phyloP scores from a whole-genome alignment of 2,888 invertebrate genomes.

The Chloroclystis v-ata region DNA sequence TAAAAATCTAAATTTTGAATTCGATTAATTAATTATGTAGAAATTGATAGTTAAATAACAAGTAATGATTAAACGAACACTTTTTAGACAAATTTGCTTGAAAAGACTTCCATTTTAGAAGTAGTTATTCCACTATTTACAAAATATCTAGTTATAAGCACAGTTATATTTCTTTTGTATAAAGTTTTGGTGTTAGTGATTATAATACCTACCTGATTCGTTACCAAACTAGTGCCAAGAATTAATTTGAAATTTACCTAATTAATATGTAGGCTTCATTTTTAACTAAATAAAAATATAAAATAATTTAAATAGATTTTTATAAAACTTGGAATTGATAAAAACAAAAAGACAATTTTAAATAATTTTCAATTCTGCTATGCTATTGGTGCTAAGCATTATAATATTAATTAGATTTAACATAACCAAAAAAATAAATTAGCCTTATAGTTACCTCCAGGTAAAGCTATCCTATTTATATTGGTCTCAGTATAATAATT shows the following conservation, averaged over 20 bases:
- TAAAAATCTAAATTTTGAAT: too few species aligned
- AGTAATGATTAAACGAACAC: too few species aligned
- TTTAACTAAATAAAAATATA: neutral
- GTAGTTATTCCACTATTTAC: constrained; percentile 19
- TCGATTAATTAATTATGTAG: too few species aligned
- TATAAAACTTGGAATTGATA: constrained; percentile 23
- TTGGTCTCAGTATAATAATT: neutral
- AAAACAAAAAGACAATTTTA: constrained; percentile 31
- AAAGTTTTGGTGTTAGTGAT: constrained; percentile 22
- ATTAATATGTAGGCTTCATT: constrained; percentile 2
- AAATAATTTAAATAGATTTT: constrained; percentile 5
- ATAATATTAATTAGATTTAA: constrained; percentile 31
- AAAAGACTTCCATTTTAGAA: constrained; percentile 24
- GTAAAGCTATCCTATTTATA: constrained; percentile 25
- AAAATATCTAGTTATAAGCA: constrained; percentile 18
- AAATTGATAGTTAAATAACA: too few species aligned
- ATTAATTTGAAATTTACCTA: constrained; percentile 17
- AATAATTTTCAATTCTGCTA: constrained; percentile 41
- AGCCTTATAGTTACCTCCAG: constrained; percentile 41
- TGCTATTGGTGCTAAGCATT: constrained; percentile 51
- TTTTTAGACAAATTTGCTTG: neutral
- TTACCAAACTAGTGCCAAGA: constrained; percentile 37
- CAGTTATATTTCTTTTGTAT: constrained; percentile 22
- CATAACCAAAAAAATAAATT: constrained; percentile 36
- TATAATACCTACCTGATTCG: neutral